Conservation (phyloP, 2,797 vertebrate species). For the Balearica regulorum region DNA sequence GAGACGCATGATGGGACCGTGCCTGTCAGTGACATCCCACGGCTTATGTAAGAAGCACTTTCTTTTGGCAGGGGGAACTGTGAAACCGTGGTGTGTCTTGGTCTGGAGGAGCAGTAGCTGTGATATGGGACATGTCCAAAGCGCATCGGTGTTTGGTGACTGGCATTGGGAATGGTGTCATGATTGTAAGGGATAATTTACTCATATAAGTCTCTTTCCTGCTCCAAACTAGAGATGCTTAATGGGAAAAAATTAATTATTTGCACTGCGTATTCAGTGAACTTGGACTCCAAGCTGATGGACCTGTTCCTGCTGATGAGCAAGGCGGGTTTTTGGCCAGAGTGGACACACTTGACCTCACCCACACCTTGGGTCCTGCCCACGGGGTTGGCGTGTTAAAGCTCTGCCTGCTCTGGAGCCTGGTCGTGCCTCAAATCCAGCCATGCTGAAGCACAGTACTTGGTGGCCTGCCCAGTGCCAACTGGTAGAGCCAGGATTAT, state of each 20-base stretch:
- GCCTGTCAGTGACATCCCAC: constrained; percentile 94
- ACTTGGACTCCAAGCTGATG: neutral
- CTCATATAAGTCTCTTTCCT: neutral
- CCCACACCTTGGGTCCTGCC: neutral
- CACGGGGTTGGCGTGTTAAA: neutral
- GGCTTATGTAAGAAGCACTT: constrained; percentile 88
- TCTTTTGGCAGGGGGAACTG: rapidly evolving
- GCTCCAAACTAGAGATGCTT: neutral
- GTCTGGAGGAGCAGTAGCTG: neutral
- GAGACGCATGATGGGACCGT: constrained; percentile 90
- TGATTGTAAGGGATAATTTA: neutral
- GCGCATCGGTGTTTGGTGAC: neutral
- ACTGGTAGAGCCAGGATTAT: neutral
- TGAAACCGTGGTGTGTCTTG: rapidly evolving
- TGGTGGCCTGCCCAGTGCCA: neutral
- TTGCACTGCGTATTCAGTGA: neutral
- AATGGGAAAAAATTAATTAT: neutral
- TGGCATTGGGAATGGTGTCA: rapidly evolving
- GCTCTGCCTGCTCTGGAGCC: neutral
- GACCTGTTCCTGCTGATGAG: neutral
- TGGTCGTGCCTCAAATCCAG: neutral
- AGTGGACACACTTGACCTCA: neutral
- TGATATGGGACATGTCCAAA: neutral
- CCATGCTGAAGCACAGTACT: neutral
- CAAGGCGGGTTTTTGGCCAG: neutral